Conservation (phyloP, 35 echinoderm and acorn worm species). For the Lytechinus variegatus region DNA sequence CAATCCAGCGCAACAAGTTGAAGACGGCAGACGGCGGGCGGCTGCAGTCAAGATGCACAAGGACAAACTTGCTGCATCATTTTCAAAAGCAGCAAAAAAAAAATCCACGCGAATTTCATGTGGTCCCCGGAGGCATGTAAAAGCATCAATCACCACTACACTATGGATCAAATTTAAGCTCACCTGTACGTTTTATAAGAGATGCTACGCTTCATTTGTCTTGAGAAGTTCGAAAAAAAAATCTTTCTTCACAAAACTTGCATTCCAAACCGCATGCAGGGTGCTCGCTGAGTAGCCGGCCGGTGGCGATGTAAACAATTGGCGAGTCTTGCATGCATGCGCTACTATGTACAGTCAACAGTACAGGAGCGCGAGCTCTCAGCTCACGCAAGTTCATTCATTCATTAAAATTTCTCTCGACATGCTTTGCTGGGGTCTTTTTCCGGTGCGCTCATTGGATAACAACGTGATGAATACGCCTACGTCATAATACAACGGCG, state of each 20-base stretch:
- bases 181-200: background rate
- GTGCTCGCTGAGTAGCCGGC: background rate
- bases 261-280: background rate
- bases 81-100: background rate
- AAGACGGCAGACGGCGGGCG: background rate
- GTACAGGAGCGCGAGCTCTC: no score
- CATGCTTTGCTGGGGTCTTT: background rate
- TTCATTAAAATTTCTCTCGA: slow-evolving; percentile 24
- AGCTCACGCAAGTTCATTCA: slow-evolving; percentile 30
- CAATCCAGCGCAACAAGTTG: background rate
- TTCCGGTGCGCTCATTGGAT: slow-evolving; percentile 43
- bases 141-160: background rate
- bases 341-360: no score
- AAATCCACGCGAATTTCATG: background rate
- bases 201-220: background rate
- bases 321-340: no score
- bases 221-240: background rate
- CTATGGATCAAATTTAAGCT: background rate
- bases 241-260: background rate
- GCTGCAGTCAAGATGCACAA: background rate
- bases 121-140: background rate
- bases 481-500: background rate
- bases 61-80: background rate
- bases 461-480: background rate
- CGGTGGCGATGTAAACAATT: background rate